A percentile compares a stretch with the other conserved stretches of the same genome.
phyloP scores from a whole-genome alignment of 2,888 invertebrate species.

The Amblyjoppa fuscipennis region DNA sequence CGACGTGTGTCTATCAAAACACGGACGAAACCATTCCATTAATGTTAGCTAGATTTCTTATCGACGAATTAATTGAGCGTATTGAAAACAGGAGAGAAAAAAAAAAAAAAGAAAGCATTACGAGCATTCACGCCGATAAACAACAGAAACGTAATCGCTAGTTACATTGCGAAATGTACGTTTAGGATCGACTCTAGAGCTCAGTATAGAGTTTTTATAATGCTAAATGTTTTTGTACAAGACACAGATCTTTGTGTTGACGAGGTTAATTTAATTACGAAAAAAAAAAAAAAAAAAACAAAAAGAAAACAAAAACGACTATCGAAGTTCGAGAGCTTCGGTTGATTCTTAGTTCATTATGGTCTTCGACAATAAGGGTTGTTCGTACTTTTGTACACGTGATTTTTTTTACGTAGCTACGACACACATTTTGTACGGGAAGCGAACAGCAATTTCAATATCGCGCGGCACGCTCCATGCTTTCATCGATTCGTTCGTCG shows the following conservation, averaged over 20 bases:
- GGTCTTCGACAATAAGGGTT: conserved; percentile 81
- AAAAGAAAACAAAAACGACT: conserved; percentile 16
- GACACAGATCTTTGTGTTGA: conserved; percentile 27
- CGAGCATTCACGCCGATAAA: conserved; percentile 10
- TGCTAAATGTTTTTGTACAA: conserved; percentile 35
- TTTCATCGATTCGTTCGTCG: conserved; percentile 36
- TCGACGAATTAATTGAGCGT: conserved; percentile 16
- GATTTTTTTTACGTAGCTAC: conserved; percentile 76
- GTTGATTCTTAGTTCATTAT: conserved; percentile 63
- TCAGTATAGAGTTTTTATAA: conserved; percentile 39
- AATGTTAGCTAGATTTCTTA: conserved; percentile 9
- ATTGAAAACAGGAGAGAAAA: conserved; percentile 2
- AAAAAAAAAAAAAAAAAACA: conserved; percentile 24
- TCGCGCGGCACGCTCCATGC: conserved; percentile 13
- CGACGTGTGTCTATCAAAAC: conserved; percentile 16
- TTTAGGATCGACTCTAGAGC: conserved; percentile 23
- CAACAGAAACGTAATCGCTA: conserved; percentile 2
- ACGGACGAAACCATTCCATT: conserved; percentile 44
- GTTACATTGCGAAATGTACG: conserved; percentile 10
- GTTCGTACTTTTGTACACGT: conserved; percentile 80
- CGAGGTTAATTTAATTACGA: conserved; percentile 30
- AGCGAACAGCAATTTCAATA: conserved; percentile 52
- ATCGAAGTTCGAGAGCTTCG: conserved; percentile 50
- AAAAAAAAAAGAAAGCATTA: conserved; percentile 4
- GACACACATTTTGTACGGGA: conserved; percentile 26